A percentile compares a stretch with the other conserved stretches of the same genome.
Evolutionary conservation across 2,113 vertebrate genomes (phyloP).

Genomic region (Pleuronectes platessa): DNA sequence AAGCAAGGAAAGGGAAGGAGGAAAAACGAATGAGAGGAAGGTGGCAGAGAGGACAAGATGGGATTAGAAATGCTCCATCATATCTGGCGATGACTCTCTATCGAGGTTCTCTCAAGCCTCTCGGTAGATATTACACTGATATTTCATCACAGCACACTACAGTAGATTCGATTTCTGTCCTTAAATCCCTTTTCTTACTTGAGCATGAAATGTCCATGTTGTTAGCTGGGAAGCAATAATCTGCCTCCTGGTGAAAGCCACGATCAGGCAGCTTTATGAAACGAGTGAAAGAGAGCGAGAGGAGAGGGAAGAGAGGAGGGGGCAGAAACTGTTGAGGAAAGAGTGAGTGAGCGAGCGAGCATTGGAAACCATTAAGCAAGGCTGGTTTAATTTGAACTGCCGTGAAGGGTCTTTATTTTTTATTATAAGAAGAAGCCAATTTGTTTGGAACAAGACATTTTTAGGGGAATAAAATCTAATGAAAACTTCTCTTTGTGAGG

Average conservation of each 20-base stretch:
- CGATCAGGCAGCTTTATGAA: conserved; percentile 50
- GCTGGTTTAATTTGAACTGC: no score
- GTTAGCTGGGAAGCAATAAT: conserved; percentile 73
- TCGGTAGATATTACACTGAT: conserved; percentile 71
- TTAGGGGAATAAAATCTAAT: neutral
- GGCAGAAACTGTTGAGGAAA: neutral
- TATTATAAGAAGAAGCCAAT: neutral
- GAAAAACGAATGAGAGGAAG: neutral
- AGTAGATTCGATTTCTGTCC: conserved; percentile 72
- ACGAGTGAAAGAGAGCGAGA: conserved; percentile 29
- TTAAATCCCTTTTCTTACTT: conserved; percentile 71
- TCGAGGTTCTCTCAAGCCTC: conserved; percentile 44
- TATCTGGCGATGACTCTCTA: conserved; percentile 50
- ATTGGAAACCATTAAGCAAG: neutral
- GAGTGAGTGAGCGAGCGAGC: neutral
- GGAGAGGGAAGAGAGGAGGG: neutral
- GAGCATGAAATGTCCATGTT: conserved; percentile 66
- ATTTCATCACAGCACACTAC: conserved; percentile 70
- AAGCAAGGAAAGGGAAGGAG: neutral
- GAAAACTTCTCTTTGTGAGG: no score
- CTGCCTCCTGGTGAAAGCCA: conserved; percentile 47
- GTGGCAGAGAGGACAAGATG: conserved; percentile 36
- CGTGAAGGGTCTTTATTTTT: no score
- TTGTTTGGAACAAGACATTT: neutral
- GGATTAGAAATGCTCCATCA: conserved; percentile 62